Conservation (phyloP, 2,888 invertebrate species). For the Drosophila sordidula region DNA sequence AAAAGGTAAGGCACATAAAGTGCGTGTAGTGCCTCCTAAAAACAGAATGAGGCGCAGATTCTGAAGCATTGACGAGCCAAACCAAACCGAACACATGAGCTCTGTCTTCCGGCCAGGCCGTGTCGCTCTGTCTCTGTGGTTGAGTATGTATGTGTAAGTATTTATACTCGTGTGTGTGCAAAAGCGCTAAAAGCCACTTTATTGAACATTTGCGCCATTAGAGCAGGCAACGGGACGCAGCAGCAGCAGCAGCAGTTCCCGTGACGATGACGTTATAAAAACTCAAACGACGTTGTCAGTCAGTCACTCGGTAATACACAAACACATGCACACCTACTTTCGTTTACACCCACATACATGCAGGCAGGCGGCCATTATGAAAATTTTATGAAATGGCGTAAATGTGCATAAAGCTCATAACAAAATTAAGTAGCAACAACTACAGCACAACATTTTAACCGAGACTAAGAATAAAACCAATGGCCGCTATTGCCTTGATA, state of each 20-base stretch:
- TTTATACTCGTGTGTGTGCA: slow-evolving; percentile 28
- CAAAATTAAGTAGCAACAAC: slow-evolving; percentile 67
- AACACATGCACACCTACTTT: slow-evolving; percentile 6
- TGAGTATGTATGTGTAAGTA: neutral
- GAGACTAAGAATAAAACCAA: slow-evolving; percentile 10
- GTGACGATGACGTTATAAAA: slow-evolving; percentile 68
- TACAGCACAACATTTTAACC: slow-evolving; percentile 1
- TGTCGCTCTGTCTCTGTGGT: slow-evolving; percentile 11
- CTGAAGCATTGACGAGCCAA: slow-evolving; percentile 46
- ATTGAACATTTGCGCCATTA: slow-evolving; percentile 81
- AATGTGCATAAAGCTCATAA: slow-evolving; percentile 76
- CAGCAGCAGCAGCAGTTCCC: slow-evolving; percentile 40
- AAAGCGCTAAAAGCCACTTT: slow-evolving; percentile 78
- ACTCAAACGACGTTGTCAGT: slow-evolving; percentile 77
- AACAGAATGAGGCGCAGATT: slow-evolving; percentile 63
- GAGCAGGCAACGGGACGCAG: slow-evolving; percentile 54
- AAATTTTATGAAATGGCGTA: slow-evolving; percentile 79
- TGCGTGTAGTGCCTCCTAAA: slow-evolving; percentile 66
- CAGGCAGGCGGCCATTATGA: slow-evolving; percentile 68
- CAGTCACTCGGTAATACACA: slow-evolving; percentile 53
- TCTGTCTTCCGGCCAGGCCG: slow-evolving; percentile 45
- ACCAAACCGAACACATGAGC: slow-evolving; percentile 41
- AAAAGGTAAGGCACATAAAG: slow-evolving; percentile 60
- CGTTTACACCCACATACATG: slow-evolving; percentile 10
- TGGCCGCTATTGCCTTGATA: slow-evolving; percentile 44